Evolutionary conservation across 2,113 vertebrate genomes (phyloP).

Genomic region (Dasyurus viverrinus): DNA sequence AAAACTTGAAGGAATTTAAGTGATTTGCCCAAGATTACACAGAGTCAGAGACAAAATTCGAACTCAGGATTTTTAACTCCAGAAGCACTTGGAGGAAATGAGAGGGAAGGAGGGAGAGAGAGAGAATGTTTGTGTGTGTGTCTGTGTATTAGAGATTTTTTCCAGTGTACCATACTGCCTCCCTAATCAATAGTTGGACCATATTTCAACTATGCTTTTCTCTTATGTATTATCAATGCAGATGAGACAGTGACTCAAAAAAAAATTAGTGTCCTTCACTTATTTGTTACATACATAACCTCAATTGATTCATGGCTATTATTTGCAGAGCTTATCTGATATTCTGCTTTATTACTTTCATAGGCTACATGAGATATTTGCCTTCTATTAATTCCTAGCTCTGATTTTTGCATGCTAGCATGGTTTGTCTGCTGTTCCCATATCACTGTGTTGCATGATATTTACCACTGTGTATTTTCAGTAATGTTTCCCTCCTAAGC

Average conservation of each 20-base stretch:
- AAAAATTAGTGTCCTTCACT: not conserved
- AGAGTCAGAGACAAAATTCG: not conserved
- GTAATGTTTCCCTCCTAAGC: not conserved
- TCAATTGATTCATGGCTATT: not conserved
- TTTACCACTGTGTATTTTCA: not conserved
- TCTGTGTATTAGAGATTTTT: not conserved
- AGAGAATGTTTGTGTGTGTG: no score
- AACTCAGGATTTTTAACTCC: not conserved
- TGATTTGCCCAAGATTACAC: not conserved
- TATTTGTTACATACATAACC: not conserved
- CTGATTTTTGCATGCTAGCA: constrained; percentile 12
- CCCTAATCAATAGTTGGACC: not conserved
- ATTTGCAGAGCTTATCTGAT: not conserved
- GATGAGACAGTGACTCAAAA: constrained; percentile 9
- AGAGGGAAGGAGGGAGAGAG: no score
- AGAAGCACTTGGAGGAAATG: not conserved
- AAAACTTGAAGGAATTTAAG: not conserved
- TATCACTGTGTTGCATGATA: not conserved
- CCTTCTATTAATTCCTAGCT: constrained; percentile 9
- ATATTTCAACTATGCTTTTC: not conserved
- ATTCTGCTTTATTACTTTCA: not conserved
- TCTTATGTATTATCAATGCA: not conserved
- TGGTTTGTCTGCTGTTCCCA: constrained; percentile 32
- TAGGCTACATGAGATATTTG: not conserved
- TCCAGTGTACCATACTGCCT: not conserved